Evolutionary conservation across 2,113 vertebrate species (phyloP).

Genomic region (Psittacus erithacus): DNA sequence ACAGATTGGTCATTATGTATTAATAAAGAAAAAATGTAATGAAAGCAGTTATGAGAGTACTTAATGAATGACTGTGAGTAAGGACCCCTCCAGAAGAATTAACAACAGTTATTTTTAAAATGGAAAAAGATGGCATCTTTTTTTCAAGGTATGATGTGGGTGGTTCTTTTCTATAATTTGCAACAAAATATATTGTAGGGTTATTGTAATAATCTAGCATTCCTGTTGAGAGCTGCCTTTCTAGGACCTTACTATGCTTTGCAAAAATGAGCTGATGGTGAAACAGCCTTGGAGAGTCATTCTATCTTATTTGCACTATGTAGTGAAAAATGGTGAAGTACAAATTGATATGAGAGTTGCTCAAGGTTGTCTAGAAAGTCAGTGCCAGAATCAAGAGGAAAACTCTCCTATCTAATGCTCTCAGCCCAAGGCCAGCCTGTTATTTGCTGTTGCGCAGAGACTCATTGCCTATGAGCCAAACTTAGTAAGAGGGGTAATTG

Average conservation of each 20-base stretch:
- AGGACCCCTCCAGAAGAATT: background rate
- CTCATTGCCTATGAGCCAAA: background rate
- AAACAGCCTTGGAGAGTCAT: background rate
- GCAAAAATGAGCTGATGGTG: background rate
- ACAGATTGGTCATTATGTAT: background rate
- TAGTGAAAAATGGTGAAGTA: background rate
- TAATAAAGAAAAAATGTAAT: background rate
- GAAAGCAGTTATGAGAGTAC: background rate
- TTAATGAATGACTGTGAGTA: background rate
- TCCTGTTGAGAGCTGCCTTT: background rate
- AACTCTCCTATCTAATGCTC: background rate
- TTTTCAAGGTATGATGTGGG: background rate
- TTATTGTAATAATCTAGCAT: background rate
- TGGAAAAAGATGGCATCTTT: background rate
- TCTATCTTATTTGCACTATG: background rate
- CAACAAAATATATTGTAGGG: background rate
- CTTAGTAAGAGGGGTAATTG: background rate
- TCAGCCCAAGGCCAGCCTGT: background rate
- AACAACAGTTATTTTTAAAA: background rate
- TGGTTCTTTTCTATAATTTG: background rate
- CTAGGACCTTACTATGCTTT: background rate
- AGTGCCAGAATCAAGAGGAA: slow-evolving; percentile 13
- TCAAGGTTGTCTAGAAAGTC: slow-evolving; percentile 12
- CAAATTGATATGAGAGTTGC: background rate
- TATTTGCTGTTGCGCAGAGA: background rate